Conservation (phyloP, 2,797 vertebrate species). For the Pseudomugil gertrudae region DNA sequence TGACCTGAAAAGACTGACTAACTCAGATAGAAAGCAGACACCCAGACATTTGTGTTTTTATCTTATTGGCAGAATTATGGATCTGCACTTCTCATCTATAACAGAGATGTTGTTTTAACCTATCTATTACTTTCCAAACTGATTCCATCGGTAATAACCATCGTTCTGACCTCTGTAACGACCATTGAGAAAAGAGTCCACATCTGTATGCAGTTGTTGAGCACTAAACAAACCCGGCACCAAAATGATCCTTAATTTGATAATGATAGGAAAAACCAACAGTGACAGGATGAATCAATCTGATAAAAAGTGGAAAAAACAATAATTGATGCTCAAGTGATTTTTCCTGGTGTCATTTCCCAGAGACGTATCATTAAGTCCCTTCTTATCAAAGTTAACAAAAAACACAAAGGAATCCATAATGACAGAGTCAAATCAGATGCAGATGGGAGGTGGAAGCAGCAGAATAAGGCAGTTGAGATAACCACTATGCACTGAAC, state of each 20-base stretch:
- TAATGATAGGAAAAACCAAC: slow-evolving; percentile 75
- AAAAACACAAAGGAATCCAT: slow-evolving; percentile 65
- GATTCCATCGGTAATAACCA: slow-evolving; percentile 28
- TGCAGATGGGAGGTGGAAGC: slow-evolving; percentile 61
- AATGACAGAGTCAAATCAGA: slow-evolving; percentile 66
- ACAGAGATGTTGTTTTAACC: slow-evolving; percentile 11
- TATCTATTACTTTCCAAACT: slow-evolving; percentile 8
- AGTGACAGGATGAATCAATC: slow-evolving; percentile 50
- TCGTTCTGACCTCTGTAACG: slow-evolving; percentile 34
- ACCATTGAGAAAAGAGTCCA: slow-evolving; percentile 32
- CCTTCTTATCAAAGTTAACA: slow-evolving; percentile 69
- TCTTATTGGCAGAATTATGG: slow-evolving; percentile 6
- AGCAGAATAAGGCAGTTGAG: slow-evolving; percentile 33
- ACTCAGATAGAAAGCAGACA: slow-evolving; percentile 1
- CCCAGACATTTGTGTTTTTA: not conserved
- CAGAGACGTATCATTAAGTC: slow-evolving; percentile 70
- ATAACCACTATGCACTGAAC: slow-evolving; percentile 52
- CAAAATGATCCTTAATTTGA: slow-evolving; percentile 61
- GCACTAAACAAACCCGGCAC: slow-evolving; percentile 66
- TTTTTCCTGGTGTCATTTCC: slow-evolving; percentile 70
- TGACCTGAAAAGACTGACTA: slow-evolving; percentile 25
- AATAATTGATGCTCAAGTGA: slow-evolving; percentile 63
- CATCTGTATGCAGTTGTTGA: slow-evolving; percentile 68
- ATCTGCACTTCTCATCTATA: slow-evolving; percentile 12
- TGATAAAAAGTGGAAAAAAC: slow-evolving; percentile 72